phyloP scores from a whole-genome alignment of 2,113 vertebrate species.

The Psilopsiagon aurifrons region DNA sequence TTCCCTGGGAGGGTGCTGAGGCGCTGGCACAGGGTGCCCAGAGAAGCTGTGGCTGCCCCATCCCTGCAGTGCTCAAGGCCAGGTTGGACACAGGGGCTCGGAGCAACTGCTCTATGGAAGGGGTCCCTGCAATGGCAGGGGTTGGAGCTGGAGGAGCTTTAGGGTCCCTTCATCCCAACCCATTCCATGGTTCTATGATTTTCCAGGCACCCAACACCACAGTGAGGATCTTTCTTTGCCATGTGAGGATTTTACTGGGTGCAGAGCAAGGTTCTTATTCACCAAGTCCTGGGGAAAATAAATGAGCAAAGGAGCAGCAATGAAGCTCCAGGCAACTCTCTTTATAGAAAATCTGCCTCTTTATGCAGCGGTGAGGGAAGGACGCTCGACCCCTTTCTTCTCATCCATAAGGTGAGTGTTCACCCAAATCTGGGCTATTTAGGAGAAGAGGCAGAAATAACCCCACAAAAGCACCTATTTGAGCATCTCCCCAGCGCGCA shows the following conservation, averaged over 20 bases:
- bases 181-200: too few relatives aligned
- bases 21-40: too few relatives aligned
- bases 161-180: too few relatives aligned
- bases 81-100: too few relatives aligned
- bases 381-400: background rate
- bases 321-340: background rate
- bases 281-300: background rate
- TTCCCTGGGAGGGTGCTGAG: too few relatives aligned
- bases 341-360: background rate
- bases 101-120: too few relatives aligned
- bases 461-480: background rate
- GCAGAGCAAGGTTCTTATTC: accelerated
- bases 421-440: background rate
- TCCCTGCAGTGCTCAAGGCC: too few relatives aligned
- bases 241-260: accelerated
- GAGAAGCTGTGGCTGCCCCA: too few relatives aligned
- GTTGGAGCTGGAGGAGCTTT: too few relatives aligned
- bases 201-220: accelerated
- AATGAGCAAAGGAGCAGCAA: background rate
- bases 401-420: background rate
- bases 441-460: background rate
- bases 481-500: background rate
- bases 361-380: accelerated
- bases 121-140: too few relatives aligned
- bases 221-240: background rate